Percentiles rank a stretch among this genome's conserved stretches.
Conservation (phyloP, 2,888 invertebrate genomes). For the Bombylius discolor region DNA sequence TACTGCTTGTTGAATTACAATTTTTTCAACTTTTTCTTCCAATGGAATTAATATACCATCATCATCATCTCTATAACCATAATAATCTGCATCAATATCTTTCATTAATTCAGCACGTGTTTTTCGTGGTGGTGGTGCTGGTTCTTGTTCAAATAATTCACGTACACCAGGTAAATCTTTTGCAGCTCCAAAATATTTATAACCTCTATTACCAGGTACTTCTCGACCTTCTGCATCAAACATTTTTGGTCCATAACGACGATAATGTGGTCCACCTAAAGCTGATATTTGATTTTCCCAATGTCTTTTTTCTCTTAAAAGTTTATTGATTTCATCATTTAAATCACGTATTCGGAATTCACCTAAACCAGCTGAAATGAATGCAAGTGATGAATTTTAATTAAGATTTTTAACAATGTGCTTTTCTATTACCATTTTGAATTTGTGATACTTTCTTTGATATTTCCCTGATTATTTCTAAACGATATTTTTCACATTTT, state of each 20-base stretch:
- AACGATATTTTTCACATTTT: slow-evolving; percentile 90
- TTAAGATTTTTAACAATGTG: not conserved
- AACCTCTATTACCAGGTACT: slow-evolving; percentile 94
- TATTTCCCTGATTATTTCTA: slow-evolving; percentile 94
- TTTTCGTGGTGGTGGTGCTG: slow-evolving; percentile 78
- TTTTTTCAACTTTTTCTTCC: slow-evolving; percentile 67
- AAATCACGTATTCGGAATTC: slow-evolving; percentile 96
- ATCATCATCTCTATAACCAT: slow-evolving; percentile 97
- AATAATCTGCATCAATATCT: slow-evolving; percentile 97
- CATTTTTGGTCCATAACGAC: slow-evolving; percentile 84
- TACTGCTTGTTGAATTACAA: slow-evolving; percentile 46
- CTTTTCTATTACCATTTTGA: slow-evolving; percentile 63
- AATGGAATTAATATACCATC: slow-evolving; percentile 87
- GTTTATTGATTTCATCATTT: slow-evolving; percentile 98
- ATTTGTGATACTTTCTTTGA: slow-evolving; percentile 98
- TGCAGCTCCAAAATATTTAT: slow-evolving; percentile 97
- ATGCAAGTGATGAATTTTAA: too few species aligned
- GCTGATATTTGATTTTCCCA: slow-evolving; percentile 97
- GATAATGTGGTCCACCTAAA: slow-evolving; percentile 89
- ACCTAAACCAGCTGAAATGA: slow-evolving; percentile 75
- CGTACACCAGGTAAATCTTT: slow-evolving; percentile 96
- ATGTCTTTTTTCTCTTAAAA: slow-evolving; percentile 87
- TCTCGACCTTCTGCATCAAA: slow-evolving; percentile 88
- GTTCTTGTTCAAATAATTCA: slow-evolving; percentile 93
- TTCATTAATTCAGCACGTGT: slow-evolving; percentile 95